Evolutionary conservation across 2,113 vertebrate genomes (phyloP).

Genomic region (Spizaetus ornatus): DNA sequence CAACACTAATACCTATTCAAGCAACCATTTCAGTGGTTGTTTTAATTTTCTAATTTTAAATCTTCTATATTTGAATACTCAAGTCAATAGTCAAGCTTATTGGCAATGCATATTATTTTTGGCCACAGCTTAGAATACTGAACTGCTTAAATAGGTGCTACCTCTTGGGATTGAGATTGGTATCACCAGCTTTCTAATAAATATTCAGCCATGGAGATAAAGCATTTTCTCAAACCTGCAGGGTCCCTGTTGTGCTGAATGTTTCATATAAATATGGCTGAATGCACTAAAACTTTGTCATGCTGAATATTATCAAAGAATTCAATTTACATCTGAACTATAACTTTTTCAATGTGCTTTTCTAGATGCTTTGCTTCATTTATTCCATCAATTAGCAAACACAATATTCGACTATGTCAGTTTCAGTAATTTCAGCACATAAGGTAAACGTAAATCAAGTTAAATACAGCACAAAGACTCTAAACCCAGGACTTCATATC

Average conservation of each 20-base stretch:
- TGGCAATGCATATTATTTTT: neutral
- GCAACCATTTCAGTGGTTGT: neutral
- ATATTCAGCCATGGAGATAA: neutral
- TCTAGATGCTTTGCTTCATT: neutral
- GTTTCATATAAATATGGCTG: neutral
- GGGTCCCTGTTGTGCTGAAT: neutral
- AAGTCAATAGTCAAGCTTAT: neutral
- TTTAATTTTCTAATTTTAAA: neutral
- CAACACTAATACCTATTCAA: neutral
- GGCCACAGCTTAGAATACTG: neutral
- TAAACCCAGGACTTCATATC: neutral
- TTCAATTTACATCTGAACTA: neutral
- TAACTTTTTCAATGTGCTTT: neutral
- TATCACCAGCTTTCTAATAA: conserved; percentile 25
- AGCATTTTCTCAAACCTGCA: neutral
- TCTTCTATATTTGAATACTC: conserved; percentile 10
- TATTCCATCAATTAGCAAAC: neutral
- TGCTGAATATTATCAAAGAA: neutral
- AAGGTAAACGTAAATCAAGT: neutral
- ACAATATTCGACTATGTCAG: neutral
- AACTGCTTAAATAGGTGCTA: neutral
- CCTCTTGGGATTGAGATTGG: neutral
- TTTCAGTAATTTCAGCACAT: neutral
- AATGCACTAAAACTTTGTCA: neutral
- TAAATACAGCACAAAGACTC: neutral